A percentile compares a stretch with the other conserved stretches of the same genome.
Conservation (phyloP, 2,797 vertebrate species). For the Pseudomugil tenellus region DNA sequence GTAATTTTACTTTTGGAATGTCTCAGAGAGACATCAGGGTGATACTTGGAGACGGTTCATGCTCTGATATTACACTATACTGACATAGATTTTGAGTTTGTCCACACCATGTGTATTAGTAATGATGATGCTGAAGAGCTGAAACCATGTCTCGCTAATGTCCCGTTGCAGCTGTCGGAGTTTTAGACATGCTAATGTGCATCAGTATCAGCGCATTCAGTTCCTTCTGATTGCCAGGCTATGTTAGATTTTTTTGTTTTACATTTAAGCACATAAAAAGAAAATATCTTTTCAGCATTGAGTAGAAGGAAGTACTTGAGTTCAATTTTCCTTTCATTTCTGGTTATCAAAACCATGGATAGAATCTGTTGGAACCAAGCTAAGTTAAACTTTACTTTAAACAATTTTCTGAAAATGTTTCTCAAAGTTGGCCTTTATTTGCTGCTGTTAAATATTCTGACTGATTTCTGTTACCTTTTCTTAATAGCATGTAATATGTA, state of each 20-base stretch:
- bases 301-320: not conserved
- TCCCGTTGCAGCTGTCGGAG: not conserved
- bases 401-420: not conserved
- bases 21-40: constrained; percentile 1
- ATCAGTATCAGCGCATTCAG: not conserved
- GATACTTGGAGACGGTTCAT: constrained; percentile 1
- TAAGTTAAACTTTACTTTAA: constrained; percentile 5
- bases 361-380: not conserved
- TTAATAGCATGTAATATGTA: not conserved
- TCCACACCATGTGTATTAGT: not conserved
- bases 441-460: constrained; percentile 10
- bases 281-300: not conserved
- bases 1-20: constrained; percentile 1
- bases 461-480: constrained; percentile 11
- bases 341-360: not conserved
- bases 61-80: not conserved
- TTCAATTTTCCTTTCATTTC: not conserved
- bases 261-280: not conserved
- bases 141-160: not conserved
- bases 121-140: not conserved
- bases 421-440: not conserved
- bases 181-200: constrained; percentile 6
- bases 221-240: not conserved
- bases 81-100: not conserved
- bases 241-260: constrained; percentile 12